Base-by-base conservation (phyloP, 2,888 invertebrate species). In the Phaedon cochleariae region DNA sequence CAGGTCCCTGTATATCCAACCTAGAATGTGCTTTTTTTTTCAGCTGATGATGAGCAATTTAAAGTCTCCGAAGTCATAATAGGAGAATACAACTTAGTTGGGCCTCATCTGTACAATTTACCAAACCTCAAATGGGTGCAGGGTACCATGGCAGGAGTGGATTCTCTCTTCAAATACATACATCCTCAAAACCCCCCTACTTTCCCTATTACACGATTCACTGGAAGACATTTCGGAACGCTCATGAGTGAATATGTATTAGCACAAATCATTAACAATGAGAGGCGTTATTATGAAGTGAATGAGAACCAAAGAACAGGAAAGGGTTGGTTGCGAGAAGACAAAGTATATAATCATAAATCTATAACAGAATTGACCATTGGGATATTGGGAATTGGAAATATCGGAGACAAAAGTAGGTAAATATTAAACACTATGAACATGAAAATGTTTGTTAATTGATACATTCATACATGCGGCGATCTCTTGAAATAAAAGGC, bases 361-460 rank as follows among this genome's bases (percentile, higher is more conserved):
- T 70, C 80, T 1, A 80, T 88, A 63, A 77, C 78, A 26, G 85
- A 85, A 62, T 75, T 87, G 12, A 85, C 83, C 1, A 77, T 88
- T 67, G 87, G 87, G 6, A 83, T 88, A 62, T 75, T 88, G 31
- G 88, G 88, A 12, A 70, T 85, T 22, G 88, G 88, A 46, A 82
- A 79, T 53, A 88, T 88, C 67, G 87, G 87, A 41, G 81, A 77
- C 70, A 78, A 81, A 72, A 82, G 86, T 87, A 77, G 15, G 41
- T 41, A 77, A 68, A 20, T n/a, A 37, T 37, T 17, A 29, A 22
- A 1, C 6, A 51, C 7, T 10, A 26, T 26, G 15, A 49, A 49
- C 18, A 2, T 22, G 9, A 29, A 15, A 29, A n/a, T 51, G 15
- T 51, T 51, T 15, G 15, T 41, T 29, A 63, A 31, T 45, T 17